Conservation (phyloP, 2,888 invertebrate species). For the Pachycephus smyrnensis region DNA sequence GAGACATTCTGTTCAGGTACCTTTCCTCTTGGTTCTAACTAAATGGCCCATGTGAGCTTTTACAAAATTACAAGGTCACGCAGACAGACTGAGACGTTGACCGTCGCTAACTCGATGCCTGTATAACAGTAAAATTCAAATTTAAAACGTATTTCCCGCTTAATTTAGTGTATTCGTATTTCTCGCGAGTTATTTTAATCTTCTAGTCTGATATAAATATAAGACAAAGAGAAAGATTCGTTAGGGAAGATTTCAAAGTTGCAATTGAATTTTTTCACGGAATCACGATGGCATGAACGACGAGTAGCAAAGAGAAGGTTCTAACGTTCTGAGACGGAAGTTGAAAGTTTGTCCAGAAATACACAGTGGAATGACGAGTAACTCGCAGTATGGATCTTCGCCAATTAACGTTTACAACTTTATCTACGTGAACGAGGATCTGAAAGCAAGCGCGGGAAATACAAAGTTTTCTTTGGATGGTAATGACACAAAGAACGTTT, state of each 20-base stretch:
- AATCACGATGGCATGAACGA: neutral
- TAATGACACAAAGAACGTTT: neutral
- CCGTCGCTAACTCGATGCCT: neutral
- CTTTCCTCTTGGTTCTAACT: slow-evolving; percentile 15
- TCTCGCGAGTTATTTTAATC: neutral
- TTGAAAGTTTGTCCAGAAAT: neutral
- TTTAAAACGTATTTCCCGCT: neutral
- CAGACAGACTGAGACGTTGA: neutral
- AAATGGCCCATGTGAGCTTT: neutral
- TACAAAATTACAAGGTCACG: neutral
- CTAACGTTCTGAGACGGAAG: neutral
- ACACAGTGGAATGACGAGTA: neutral
- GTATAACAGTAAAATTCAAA: neutral
- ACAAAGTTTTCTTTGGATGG: neutral
- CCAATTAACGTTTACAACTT: neutral
- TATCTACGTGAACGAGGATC: neutral
- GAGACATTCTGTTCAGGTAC: slow-evolving; percentile 13
- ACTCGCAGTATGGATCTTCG: neutral
- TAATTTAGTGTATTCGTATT: neutral
- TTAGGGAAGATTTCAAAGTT: neutral
- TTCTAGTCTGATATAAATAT: neutral
- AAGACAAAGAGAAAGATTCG: neutral
- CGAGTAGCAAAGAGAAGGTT: neutral
- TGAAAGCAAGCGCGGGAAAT: neutral
- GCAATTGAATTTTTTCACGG: neutral